These are phyloP conservation scores for Toxonevra muliebris DNA, from an alignment of 2,888 invertebrate genomes.

Conservation along the genomic window DNA sequence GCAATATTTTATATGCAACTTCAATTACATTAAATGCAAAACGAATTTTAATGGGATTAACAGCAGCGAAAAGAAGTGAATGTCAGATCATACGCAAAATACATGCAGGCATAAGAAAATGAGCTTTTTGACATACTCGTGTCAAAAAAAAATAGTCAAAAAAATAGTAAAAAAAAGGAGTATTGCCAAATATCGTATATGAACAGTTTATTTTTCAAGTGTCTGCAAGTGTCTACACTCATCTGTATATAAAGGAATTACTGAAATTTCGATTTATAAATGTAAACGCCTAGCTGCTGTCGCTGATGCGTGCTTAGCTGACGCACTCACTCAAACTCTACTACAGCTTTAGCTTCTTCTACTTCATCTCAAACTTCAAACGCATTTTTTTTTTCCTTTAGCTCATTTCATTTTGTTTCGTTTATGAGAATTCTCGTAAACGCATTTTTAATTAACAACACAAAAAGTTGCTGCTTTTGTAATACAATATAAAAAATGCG, in stretches of 20 bases:
- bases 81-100: background rate
- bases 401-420: background rate
- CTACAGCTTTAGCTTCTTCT: background rate
- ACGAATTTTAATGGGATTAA: conserved; percentile 9
- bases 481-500: too few relatives aligned
- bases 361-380: background rate
- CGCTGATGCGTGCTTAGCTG: background rate
- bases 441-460: conserved; percentile 8
- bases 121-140: background rate
- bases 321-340: background rate
- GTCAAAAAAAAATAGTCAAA: background rate
- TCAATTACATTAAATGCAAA: background rate
- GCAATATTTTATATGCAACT: background rate
- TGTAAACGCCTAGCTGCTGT: too few relatives aligned
- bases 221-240: too few relatives aligned
- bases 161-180: too few relatives aligned
- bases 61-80: background rate
- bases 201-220: background rate
- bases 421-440: background rate
- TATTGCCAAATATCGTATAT: background rate
- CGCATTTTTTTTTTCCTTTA: background rate
- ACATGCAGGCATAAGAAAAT: background rate
- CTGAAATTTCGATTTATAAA: too few relatives aligned
- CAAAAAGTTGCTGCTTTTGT: background rate
- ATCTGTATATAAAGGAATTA: too few relatives aligned